phyloP scores from a whole-genome alignment of 2,888 invertebrate species.

The Zaprionus bogoriensis region DNA sequence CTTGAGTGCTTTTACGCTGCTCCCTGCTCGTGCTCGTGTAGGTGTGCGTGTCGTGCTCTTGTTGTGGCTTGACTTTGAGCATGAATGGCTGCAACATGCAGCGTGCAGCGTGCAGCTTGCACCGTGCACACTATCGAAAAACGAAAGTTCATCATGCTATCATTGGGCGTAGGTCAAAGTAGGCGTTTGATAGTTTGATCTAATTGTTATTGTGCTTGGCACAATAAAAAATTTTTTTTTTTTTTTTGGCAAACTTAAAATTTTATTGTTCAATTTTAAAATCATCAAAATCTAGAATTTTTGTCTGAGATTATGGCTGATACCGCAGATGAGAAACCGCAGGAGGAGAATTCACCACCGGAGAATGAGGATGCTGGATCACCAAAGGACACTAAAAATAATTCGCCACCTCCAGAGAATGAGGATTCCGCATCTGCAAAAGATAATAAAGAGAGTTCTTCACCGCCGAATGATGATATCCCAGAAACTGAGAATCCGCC shows the following conservation, averaged over 20 bases:
- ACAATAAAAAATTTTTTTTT: background rate
- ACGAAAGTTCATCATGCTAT: conserved; percentile 27
- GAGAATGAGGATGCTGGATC: too few species aligned
- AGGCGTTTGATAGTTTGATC: conserved; percentile 12
- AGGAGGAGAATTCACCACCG: too few species aligned
- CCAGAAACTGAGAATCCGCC: too few species aligned
- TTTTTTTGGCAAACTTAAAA: background rate
- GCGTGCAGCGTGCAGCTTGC: background rate
- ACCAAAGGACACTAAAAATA: too few species aligned
- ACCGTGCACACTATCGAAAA: conserved; percentile 31
- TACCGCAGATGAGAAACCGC: too few species aligned
- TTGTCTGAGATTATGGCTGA: background rate
- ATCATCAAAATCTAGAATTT: background rate
- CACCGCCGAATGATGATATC: too few species aligned
- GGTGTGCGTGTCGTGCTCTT: background rate
- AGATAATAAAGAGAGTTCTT: too few species aligned
- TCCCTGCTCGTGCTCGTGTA: conserved; percentile 21
- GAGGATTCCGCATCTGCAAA: too few species aligned
- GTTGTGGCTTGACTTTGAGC: conserved; percentile 22
- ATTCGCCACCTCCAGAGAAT: too few species aligned
- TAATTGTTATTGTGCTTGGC: background rate
- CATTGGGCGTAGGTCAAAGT: conserved; percentile 10
- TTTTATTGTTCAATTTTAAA: too few species aligned
- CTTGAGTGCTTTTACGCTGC: conserved; percentile 52
- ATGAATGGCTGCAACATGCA: conserved; percentile 18